These are phyloP conservation scores for Rachycentron canadum DNA, from an alignment of 2,797 vertebrate species.

Conservation along the genomic window DNA sequence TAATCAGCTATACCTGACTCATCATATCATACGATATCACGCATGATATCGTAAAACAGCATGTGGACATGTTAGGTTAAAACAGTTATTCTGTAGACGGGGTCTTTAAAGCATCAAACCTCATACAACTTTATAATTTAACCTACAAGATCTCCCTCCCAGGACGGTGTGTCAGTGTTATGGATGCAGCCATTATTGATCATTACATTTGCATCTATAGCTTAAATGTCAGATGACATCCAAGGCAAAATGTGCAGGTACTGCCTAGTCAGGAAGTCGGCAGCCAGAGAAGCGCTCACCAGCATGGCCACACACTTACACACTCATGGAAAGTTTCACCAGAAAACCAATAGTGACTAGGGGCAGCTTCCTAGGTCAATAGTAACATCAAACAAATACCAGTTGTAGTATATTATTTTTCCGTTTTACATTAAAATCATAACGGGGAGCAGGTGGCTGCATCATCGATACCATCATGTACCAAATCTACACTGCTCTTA, in stretches of 20 bases:
- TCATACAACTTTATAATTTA: not conserved
- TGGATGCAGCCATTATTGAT: not conserved
- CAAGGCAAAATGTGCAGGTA: not conserved
- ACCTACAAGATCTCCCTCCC: not conserved
- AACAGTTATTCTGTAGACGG: too few species aligned
- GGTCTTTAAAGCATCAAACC: not conserved
- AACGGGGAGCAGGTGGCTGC: not conserved
- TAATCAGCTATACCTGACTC: too few species aligned
- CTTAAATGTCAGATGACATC: not conserved
- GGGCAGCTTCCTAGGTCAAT: slow-evolving; percentile 20
- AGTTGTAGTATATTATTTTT: not conserved
- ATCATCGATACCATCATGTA: not conserved
- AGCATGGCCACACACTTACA: not conserved
- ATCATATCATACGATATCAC: too few species aligned
- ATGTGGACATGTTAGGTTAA: too few species aligned
- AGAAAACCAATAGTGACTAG: not conserved
- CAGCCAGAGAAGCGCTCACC: not conserved
- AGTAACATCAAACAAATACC: not conserved
- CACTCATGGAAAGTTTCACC: slow-evolving; percentile 8
- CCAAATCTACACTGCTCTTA: not conserved
- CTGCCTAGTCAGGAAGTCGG: not conserved
- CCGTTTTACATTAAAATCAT: not conserved
- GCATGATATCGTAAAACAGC: too few species aligned
- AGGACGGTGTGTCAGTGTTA: not conserved
- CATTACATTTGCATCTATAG: slow-evolving; percentile 5